Evolutionary conservation across 2,797 vertebrate species (phyloP).

Genomic region (Vipera latastei): DNA sequence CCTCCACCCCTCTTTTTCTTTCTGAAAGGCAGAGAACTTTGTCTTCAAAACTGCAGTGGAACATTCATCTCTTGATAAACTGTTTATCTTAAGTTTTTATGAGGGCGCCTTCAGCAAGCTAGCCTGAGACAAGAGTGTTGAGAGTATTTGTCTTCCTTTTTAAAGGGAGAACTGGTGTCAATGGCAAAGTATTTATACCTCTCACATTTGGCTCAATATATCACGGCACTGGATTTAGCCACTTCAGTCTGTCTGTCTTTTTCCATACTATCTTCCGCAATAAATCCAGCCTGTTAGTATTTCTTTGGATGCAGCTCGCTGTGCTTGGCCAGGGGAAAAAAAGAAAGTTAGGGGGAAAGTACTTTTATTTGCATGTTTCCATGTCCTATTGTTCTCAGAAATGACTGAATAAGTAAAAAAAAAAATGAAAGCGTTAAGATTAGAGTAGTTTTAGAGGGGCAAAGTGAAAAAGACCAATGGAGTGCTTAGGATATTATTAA

Average conservation of each 20-base stretch:
- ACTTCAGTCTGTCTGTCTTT: slow-evolving; percentile 53
- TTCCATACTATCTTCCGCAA: slow-evolving; percentile 55
- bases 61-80: slow-evolving; percentile 81
- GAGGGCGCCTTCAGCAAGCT: slow-evolving; percentile 79
- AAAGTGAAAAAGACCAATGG: neutral
- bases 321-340: slow-evolving; percentile 15
- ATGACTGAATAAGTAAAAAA: neutral
- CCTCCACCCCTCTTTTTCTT: slow-evolving; percentile 9
- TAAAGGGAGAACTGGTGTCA: slow-evolving; percentile 24
- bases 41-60: slow-evolving; percentile 69
- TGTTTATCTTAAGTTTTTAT: slow-evolving; percentile 84
- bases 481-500: neutral
- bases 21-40: slow-evolving; percentile 69
- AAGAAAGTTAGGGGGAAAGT: slow-evolving; percentile 28
- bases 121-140: slow-evolving; percentile 77
- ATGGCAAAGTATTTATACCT: slow-evolving; percentile 65
- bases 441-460: neutral
- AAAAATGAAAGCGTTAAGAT: neutral
- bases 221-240: slow-evolving; percentile 61
- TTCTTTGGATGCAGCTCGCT: slow-evolving; percentile 47
- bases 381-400: slow-evolving; percentile 15
- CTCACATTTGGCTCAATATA: slow-evolving; percentile 65
- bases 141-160: slow-evolving; percentile 68
- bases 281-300: slow-evolving; percentile 58
- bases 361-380: neutral